Evolutionary conservation across 2,797 vertebrate genomes (phyloP), one percentile per base, ranked within the genome.

Genomic region (Amblyopsis hoosieri): DNA sequence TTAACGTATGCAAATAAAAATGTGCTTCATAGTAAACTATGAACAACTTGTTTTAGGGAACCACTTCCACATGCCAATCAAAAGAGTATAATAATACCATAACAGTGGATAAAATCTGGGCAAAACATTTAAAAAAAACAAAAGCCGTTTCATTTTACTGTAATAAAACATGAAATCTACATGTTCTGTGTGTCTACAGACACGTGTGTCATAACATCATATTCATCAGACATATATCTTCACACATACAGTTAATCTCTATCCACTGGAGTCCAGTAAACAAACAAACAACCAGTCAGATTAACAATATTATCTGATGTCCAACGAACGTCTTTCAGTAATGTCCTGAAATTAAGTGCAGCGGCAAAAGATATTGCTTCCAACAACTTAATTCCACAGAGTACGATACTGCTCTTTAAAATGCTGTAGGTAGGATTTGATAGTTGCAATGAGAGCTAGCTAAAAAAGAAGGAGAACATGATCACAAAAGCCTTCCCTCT

Each of bases 141-240:
- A 37, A 37, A 37, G 5, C 33, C 0, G 33, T 8, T 37, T 37
- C 8, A 5, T 37, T 37, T 37, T 37, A 6, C 33, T 37, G 5
- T 37, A 37, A 37, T 5, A 37, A 5, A 37, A 37, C 5, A 37
- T 6, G 8, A 37, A 37, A 37, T 17, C 17, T 17, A 17, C 17
- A 17, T 17, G 17, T 17, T 17, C 17, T 17, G 17, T 37, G 8
- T 37, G 8, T 37, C 33, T 37, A 66, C 45, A 62, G 19, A 73
- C 62, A 69, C 64, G 69, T 76, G 69, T 66, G 57, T 57, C 55
- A 66, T 70, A 72, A 54, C 7, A 23, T 57, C 57, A 66, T 70
- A 69, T 13, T 15, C 69, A 59, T 60, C 54, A 63, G 67, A 69
- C 31, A 7, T 11, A 61, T 12, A 54, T 31, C 12, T 17, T 37